Evolutionary conservation across 2,888 invertebrate species (phyloP), one percentile per base, ranked within the genome.

Genomic region (Clivina fossor): DNA sequence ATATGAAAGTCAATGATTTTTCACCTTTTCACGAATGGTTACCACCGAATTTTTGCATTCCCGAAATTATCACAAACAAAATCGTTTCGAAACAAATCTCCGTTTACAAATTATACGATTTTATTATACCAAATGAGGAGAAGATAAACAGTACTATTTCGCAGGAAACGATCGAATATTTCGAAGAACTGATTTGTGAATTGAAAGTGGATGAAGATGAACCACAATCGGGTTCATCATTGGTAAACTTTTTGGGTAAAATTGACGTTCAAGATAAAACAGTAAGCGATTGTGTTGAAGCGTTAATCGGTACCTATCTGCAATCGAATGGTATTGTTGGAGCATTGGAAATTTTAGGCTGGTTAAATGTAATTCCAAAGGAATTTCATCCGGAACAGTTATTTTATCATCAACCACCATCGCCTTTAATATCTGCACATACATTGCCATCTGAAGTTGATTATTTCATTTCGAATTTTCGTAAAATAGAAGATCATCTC

Each of bases 271-370:
- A 76, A 0, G 82, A 85, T 68, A 86, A 92, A 80, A 73, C 79
- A 44, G 73, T 90, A 3, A 88, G 95, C 0, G 95, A 96, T 73
- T 80, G 83, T 58, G 86, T 93, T 1, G 95, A 96, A 74, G 88
- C 94, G 0, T 71, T 96, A 2, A 83, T 94, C 46, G 93, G 93
- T 0, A 83, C 81, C 2, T 89, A 89, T 69, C 79, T 92, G 1
- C 71, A 75, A 57, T 72, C 73, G 26, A 74, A 74, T 60, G 80
- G 80, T 1, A 65, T 79, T 49, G 40, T 59, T 43, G 71, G 70
- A 2, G 76, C 77, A 1, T 76, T 85, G 4, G 76, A 76, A 43
- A 68, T 89, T 41, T 64, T 88, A 35, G 78, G 81, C 57, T 88
- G 83, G 79, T 74, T 89, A 58, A 76, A 75, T 2, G 46, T 74